Conservation (phyloP, 2,888 invertebrate species). For the Coelinius sp. region DNA sequence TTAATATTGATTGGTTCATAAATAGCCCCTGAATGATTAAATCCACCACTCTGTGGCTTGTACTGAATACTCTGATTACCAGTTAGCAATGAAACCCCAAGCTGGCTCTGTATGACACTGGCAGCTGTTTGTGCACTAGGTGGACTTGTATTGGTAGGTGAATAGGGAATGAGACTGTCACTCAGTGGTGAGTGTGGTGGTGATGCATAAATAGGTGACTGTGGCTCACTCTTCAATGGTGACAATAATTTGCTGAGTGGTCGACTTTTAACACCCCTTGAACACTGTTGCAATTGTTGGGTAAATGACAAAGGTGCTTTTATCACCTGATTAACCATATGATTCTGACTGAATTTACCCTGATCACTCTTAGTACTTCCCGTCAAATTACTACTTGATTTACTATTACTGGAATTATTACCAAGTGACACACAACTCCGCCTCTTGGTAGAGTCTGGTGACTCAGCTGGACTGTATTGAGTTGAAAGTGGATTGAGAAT, state of each 20-base stretch:
- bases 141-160: conserved; percentile 68
- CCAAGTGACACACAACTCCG: conserved; percentile 75
- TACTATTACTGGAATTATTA: conserved; percentile 84
- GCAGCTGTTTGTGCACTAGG: conserved; percentile 68
- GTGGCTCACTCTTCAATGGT: conserved; percentile 77
- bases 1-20: conserved; percentile 69
- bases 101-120: conserved; percentile 67
- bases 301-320: conserved; percentile 87
- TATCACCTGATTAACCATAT: conserved; percentile 66
- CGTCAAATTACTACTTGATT: conserved; percentile 85
- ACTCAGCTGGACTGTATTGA: conserved; percentile 70
- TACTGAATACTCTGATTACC: conserved; percentile 66
- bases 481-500: conserved; percentile 72
- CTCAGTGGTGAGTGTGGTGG: conserved; percentile 82
- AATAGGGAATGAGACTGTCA: conserved; percentile 73
- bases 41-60: conserved; percentile 60
- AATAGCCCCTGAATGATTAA: conserved; percentile 63
- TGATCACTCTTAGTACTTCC: conserved; percentile 77
- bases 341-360: conserved; percentile 69
- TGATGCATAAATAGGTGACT: conserved; percentile 84
- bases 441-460: conserved; percentile 71
- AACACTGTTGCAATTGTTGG: conserved; percentile 91
- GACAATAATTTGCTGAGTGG: conserved; percentile 77
- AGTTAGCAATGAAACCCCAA: conserved; percentile 65
- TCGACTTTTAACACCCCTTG: conserved; percentile 78